These are phyloP conservation scores for Rhineura floridana DNA, from an alignment of 2,113 vertebrate genomes.

Conservation along the genomic window DNA sequence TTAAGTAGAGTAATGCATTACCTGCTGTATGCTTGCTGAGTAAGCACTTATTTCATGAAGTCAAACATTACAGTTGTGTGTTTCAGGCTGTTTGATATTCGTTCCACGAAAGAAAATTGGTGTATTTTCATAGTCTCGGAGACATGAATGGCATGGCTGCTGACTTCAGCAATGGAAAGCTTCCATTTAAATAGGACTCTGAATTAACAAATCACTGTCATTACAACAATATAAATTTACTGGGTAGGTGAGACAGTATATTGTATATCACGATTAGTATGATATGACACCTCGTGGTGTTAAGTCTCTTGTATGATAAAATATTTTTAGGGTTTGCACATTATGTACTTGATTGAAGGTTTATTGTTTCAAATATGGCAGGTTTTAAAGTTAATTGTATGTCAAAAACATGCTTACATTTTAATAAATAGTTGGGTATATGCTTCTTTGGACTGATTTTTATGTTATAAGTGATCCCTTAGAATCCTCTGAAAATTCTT, in stretches of 20 bases:
- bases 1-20: slow-evolving; percentile 52
- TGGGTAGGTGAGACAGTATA: slow-evolving; percentile 8
- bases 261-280: slow-evolving; percentile 1
- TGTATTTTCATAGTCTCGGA: slow-evolving; percentile 14
- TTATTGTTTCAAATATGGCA: slow-evolving; percentile 26
- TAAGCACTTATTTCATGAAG: slow-evolving; percentile 50
- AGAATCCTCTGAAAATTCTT: not conserved
- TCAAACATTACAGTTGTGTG: slow-evolving; percentile 2
- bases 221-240: slow-evolving; percentile 47
- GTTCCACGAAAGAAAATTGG: slow-evolving; percentile 34
- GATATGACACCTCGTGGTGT: not conserved
- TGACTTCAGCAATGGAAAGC: slow-evolving; percentile 44
- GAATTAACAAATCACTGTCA: slow-evolving; percentile 28
- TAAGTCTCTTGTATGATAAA: slow-evolving; percentile 14
- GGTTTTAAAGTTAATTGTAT: slow-evolving; percentile 23
- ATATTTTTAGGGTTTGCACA: not conserved
- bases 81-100: slow-evolving; percentile 44
- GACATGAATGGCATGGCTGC: slow-evolving; percentile 30
- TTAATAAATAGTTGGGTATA: not conserved
- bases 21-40: slow-evolving; percentile 49
- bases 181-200: slow-evolving; percentile 33
- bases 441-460: not conserved
- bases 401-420: not conserved
- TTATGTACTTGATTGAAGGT: slow-evolving; percentile 20
- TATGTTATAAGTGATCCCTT: not conserved